Conservation (phyloP, 2,888 invertebrate genomes). For the Pheosia tremula region DNA sequence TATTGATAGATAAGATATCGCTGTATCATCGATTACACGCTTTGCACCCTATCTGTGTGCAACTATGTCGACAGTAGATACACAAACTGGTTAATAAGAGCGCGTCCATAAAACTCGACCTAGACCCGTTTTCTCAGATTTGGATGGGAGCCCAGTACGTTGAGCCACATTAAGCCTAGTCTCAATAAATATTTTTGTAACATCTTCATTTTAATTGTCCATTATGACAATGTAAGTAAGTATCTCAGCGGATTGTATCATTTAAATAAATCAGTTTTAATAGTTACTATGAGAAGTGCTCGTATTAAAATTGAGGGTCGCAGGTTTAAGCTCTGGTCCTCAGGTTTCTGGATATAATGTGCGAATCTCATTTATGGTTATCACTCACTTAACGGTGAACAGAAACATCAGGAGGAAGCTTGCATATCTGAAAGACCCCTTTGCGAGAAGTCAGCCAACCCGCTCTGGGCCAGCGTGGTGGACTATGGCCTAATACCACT, state of each 20-base stretch:
- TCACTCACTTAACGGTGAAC: too few species aligned
- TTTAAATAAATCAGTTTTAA: neutral
- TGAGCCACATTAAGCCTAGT: conserved; percentile 55
- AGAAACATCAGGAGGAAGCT: too few species aligned
- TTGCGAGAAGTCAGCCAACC: too few species aligned
- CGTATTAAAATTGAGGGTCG: too few species aligned
- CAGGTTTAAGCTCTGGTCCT: too few species aligned
- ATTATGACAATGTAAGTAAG: conserved; percentile 13
- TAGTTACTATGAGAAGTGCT: too few species aligned
- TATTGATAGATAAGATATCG: conserved; percentile 44
- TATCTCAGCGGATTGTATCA: neutral
- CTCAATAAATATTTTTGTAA: conserved; percentile 45
- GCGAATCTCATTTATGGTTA: too few species aligned
- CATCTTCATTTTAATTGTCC: conserved; percentile 34
- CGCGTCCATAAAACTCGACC: conserved; percentile 52
- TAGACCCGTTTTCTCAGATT: conserved; percentile 68
- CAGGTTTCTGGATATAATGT: too few species aligned
- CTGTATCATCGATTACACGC: conserved; percentile 31
- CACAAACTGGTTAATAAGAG: conserved; percentile 22
- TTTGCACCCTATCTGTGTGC: conserved; percentile 15
- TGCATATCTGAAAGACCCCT: too few species aligned
- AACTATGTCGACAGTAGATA: conserved; percentile 18
- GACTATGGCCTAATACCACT: too few species aligned
- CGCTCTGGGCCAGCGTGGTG: too few species aligned
- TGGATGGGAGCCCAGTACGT: conserved; percentile 69